Base-by-base conservation (phyloP, 92 coral and sea anemone genomes). In the Epizoanthus fatuus region DNA sequence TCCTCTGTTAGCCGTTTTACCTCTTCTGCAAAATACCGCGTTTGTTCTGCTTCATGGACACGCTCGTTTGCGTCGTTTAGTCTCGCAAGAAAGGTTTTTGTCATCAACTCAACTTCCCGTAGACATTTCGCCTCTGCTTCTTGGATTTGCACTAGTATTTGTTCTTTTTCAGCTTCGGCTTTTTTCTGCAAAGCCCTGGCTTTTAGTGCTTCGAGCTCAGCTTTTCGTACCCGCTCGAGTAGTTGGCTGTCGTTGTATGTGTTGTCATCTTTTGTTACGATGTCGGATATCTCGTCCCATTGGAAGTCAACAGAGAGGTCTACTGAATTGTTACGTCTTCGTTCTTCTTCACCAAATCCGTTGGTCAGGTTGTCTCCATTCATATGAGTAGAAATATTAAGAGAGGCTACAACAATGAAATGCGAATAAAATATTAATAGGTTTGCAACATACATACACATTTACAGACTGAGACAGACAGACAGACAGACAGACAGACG, bases 81-180 rank as follows among this genome's bases (percentile, higher is more conserved):
- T 7, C 94, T 95, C 38, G 83, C 51, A 53, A 94, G 88, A 44
- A 94, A 94, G 4, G 98, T 89, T 87, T 89, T 92, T 4, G 95
- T 92, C 52, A 94, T 89, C 53, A 87, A 74, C 58, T 94, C 98
- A 17, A 94, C 94, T 79, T 94, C 98, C 72, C 86, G 88, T 63
- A 94, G 79, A 69, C 98, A 94, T 76, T 92, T 94, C 42, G 92
- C 76, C 65, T 94, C 98, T 40, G 98, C 98, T 57, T 89, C 92
- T 32, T 88, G 92, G 29, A 94, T 91, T 29, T 87, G 92, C 2
- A 37, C 56, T 6, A 92, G 75, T 25, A 94, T 81, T 8, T 81
- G 69, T 20, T 87, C 92, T 81, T 92, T 94, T 11, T 77, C 92
- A 44, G 95, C 94, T 81, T 94, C 98, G 10, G 95, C 95, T 52